Evolutionary conservation across 2,113 vertebrate genomes (phyloP).

Genomic region (Zosterops japonicus): DNA sequence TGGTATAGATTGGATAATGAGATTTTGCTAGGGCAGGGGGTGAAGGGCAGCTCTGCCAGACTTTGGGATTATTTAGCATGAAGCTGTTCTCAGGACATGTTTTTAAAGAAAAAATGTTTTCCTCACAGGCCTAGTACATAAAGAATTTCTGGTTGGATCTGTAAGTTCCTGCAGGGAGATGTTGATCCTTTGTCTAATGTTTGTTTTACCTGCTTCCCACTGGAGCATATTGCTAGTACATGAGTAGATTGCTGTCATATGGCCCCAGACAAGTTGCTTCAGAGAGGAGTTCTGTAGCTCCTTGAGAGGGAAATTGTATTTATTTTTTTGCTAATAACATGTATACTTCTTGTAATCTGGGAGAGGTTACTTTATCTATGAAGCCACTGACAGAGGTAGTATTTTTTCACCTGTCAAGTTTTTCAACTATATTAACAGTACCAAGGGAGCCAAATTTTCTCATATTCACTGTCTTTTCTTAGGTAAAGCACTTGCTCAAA

Average conservation of each 20-base stretch:
- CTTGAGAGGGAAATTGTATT: neutral
- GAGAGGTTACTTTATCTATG: neutral
- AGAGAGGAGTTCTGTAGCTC: neutral
- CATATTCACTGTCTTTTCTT: neutral
- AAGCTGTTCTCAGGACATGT: slow-evolving; percentile 40
- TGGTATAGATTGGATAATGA: neutral
- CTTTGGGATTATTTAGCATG: slow-evolving; percentile 27
- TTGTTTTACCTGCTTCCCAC: slow-evolving; percentile 26
- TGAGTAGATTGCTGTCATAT: neutral
- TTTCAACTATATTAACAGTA: neutral
- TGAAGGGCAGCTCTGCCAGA: neutral
- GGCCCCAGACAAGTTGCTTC: neutral
- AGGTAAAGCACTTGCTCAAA: neutral
- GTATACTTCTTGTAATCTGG: neutral
- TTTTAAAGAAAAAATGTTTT: neutral
- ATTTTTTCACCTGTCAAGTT: neutral
- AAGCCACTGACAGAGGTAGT: neutral
- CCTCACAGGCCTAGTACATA: neutral
- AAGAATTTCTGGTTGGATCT: slow-evolving; percentile 7
- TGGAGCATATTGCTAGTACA: neutral
- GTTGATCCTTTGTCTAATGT: slow-evolving; percentile 5
- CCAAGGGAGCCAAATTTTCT: neutral
- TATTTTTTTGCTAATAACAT: neutral
- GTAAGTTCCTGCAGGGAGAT: neutral
- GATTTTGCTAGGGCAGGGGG: neutral